Conservation (phyloP, 2,113 vertebrate genomes). For the Chaetodon trifascialis region DNA sequence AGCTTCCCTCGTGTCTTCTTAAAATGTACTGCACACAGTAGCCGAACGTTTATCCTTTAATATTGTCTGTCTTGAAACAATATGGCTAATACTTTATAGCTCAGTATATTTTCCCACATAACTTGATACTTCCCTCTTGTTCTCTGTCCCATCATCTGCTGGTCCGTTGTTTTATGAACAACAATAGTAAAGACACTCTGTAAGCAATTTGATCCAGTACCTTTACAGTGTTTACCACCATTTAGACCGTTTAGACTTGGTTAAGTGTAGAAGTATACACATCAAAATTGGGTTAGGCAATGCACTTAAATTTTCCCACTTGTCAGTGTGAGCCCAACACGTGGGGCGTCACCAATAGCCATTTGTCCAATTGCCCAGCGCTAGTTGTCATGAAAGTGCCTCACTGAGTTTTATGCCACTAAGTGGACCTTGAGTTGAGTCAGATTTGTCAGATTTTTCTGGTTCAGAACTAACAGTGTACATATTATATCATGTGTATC, state of each 20-base stretch:
- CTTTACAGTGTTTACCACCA: neutral
- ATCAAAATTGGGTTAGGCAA: too few relatives aligned
- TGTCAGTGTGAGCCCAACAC: too few relatives aligned
- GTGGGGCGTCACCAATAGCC: too few relatives aligned
- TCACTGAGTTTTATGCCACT: too few relatives aligned
- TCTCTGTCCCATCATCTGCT: neutral
- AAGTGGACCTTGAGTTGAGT: neutral
- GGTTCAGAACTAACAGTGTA: neutral
- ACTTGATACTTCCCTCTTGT: neutral
- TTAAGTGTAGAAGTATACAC: too few relatives aligned
- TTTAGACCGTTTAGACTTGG: neutral
- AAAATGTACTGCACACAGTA: neutral
- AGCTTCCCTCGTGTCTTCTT: neutral
- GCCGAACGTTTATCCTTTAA: neutral
- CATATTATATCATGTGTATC: too few relatives aligned
- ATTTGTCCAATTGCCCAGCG: too few relatives aligned
- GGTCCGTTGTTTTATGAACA: neutral
- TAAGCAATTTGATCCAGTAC: neutral
- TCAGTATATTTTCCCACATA: neutral
- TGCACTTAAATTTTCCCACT: too few relatives aligned
- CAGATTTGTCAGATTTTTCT: neutral
- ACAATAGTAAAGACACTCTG: neutral
- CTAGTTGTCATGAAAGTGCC: too few relatives aligned
- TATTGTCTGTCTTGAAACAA: neutral
- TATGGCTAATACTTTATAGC: too few relatives aligned